Evolutionary conservation across 1,140 invertebrate genomes (phyloP), one percentile per base, ranked within the genome.

Genomic region (Diabrotica virgifera): DNA sequence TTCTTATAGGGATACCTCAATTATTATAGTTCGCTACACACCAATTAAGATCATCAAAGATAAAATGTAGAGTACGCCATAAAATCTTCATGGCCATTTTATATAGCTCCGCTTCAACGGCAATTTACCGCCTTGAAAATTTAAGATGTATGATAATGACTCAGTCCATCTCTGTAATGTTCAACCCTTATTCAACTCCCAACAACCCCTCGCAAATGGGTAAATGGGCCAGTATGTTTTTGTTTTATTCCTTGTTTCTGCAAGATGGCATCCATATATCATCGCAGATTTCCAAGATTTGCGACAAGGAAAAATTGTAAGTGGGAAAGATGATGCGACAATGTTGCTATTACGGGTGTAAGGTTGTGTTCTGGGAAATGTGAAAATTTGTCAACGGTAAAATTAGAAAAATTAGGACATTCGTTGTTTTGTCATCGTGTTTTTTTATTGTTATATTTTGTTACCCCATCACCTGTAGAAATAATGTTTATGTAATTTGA

Each of bases 201-300:
- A 8, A 46, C 40, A 46, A 46, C 40, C 40, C 40, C 40, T 46
- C 40, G n/a, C 40, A 46, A 46, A 46, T 46, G 40, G 40, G 40
- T 46, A 46, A 46, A 46, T 46, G 40, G 40, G n/a, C 40, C 40
- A 46, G 40, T 46, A 46, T n/a, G 40, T 46, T 46, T 46, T 46
- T 46, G 40, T 46, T 46, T 24, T 24, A 24, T 24, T 24, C 24
- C 40, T 46, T 46, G 40, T 5, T 46, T 46, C 40, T 46, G 40
- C 5, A 46, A 46, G 40, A 46, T n/a, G 40, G 40, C 40, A n/a
- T 10, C 5, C 5, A 46, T 46, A 46, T 46, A 46, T 46, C 40
- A 46, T 46, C 40, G 40, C 8, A 46, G 40, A 46, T 46, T 46
- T 46, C n/a, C 40, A 46, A 46, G 40, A 46, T 46, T 46, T 46